phyloP scores from a whole-genome alignment of 64 coral and sea anemone species.

The Stichodactyla helianthus region DNA sequence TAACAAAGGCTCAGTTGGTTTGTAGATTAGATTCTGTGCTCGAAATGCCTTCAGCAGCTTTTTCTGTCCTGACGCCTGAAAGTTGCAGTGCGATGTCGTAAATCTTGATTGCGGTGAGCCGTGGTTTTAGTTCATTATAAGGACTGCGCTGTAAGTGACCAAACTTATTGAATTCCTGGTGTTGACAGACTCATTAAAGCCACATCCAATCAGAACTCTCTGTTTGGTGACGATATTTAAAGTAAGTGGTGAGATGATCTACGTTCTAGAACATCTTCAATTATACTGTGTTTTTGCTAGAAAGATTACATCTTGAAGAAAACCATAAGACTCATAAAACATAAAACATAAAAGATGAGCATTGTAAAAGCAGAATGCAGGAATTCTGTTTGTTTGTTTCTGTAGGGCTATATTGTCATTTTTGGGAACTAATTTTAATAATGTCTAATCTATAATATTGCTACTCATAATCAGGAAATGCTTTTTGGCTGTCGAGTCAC shows the following conservation, averaged over 20 bases:
- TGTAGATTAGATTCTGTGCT: background rate
- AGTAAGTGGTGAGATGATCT: constrained; percentile 3
- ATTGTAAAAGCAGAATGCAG: background rate
- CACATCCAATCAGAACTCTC: background rate
- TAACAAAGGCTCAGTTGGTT: background rate
- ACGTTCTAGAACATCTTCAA: background rate
- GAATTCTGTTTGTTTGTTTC: background rate
- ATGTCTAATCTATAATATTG: too few relatives aligned
- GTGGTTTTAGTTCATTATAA: background rate
- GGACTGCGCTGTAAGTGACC: background rate
- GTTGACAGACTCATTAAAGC: background rate
- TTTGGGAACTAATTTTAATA: background rate
- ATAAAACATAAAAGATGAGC: background rate
- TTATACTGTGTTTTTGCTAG: background rate
- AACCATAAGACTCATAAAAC: background rate
- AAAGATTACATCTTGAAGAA: background rate
- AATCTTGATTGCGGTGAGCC: background rate
- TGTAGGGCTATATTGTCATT: background rate
- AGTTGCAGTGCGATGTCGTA: background rate
- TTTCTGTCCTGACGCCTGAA: background rate
- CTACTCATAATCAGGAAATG: background rate
- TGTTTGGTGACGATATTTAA: background rate
- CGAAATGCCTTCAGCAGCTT: background rate
- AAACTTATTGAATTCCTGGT: background rate
- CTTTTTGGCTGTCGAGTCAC: background rate